Base-by-base conservation (phyloP, 2,113 vertebrate species). In the Atrichornis clamosus region DNA sequence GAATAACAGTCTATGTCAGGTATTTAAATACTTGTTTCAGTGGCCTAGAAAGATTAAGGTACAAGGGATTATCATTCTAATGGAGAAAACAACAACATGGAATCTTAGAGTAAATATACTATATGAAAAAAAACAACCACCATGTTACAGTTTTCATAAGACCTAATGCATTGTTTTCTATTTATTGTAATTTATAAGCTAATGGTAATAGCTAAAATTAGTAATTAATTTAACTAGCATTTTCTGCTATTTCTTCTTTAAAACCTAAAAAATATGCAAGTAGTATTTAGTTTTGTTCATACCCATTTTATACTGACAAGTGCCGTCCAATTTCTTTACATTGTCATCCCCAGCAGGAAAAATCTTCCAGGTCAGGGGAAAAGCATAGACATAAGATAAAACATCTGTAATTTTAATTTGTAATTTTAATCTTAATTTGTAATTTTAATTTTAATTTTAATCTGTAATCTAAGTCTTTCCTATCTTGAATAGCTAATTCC, bases 241-340 rank as follows among this genome's bases (percentile, higher is more conserved):
- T 64, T 86, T 87, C 26, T 75, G 11, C 16, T 60, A 18, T 83
- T 90, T 92, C 20, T 91, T 59, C 52, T 63, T 90, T 69, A 39
- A 3, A 41, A 30, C 17, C 70, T 37, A 37, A 87, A 91, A 87
- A 78, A 63, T 27, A 3, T 30, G 58, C 50, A 47, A 91, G 35
- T 13, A 44, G 1, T n/a, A 56, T n/a, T 70, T 60, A 64, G 10
- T 76, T 92, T 80, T 79, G 15, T 20, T 67, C 32, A 41, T 58
- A 59, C 20, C 19, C 30, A 42, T 62, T 50, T 35, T 53, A 9
- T 56, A 50, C 3, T 58, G 58, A 53, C 14, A 79, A 64, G 4
- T 55, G 15, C 6, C 33, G 39, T 27, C 17, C 7, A 6, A 9
- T 68, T 82, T 76, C 32, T 91, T 76, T 42, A 22, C 53, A 64